These are phyloP conservation scores for Congeria kusceri DNA, from an alignment of 2,888 invertebrate genomes.

Conservation along the genomic window DNA sequence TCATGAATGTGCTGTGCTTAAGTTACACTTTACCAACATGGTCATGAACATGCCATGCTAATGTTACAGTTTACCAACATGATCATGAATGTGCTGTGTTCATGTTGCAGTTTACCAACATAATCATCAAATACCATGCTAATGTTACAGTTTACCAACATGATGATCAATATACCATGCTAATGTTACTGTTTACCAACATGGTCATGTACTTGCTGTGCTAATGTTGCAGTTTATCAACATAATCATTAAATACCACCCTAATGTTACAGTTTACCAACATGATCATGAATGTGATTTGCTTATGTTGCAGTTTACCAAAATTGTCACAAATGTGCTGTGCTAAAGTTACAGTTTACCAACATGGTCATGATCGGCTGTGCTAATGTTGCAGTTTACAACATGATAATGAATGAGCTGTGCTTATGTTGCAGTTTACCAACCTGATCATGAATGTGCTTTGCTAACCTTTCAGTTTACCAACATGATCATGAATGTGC, in stretches of 20 bases:
- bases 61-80: not conserved
- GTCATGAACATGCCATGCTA: not conserved
- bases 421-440: not conserved
- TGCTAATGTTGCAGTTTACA: not conserved
- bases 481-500: too few species aligned
- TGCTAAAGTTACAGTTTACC: not conserved
- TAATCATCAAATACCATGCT: not conserved
- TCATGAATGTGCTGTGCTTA: not conserved
- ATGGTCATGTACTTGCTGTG: not conserved
- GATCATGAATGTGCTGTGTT: not conserved
- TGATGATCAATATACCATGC: not conserved
- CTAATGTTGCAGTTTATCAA: not conserved
- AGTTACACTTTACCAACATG: not conserved
- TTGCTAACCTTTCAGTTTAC: too few species aligned
- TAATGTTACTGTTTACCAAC: not conserved
- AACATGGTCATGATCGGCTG: not conserved
- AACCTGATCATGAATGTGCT: not conserved
- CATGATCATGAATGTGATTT: not conserved
- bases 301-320: not conserved
- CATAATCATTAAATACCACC: not conserved
- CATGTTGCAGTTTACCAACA: not conserved
- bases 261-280: not conserved
- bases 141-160: not conserved
- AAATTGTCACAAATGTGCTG: not conserved
- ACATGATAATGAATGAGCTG: not conserved